Percentiles rank a stretch among this genome's conserved stretches.
These are phyloP conservation scores for Ormyrus labotus DNA, from an alignment of 2,888 invertebrate species.

Conservation along the genomic window DNA sequence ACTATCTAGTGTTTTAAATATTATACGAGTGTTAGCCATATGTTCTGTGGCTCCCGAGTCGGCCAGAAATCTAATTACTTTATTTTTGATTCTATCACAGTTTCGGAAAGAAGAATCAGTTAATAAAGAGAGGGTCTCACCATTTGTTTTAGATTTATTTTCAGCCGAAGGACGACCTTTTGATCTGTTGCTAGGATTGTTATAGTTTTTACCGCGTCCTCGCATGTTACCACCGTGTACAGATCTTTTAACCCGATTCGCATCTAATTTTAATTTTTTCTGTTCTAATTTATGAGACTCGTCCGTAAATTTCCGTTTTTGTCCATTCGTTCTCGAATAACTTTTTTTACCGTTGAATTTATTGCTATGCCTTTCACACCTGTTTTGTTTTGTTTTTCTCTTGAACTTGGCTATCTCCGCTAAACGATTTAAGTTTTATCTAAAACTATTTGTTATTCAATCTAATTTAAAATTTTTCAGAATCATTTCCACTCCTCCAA, in stretches of 20 bases:
- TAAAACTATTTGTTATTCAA: no score
- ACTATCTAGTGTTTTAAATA: constrained; percentile 52
- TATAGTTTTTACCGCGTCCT: background rate
- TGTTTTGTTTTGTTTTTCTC: background rate
- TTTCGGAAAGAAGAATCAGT: background rate
- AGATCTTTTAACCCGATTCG: no score
- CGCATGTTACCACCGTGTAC: background rate
- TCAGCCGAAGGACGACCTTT: background rate
- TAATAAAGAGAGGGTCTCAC: background rate
- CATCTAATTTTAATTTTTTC: background rate
- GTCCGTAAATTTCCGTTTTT: background rate
- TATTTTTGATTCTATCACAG: background rate
- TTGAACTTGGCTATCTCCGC: background rate
- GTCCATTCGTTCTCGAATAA: background rate
- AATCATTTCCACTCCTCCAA: no score
- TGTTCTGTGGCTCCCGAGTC: constrained; percentile 60
- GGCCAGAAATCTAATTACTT: constrained; percentile 53
- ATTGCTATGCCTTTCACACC: background rate
- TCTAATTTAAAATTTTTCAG: background rate
- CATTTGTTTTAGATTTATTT: background rate
- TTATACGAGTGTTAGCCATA: constrained; percentile 54
- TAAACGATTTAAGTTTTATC: no score
- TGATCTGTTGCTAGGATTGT: background rate
- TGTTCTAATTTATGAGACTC: background rate
- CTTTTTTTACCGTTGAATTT: background rate